Percentiles rank a stretch among this genome's conserved stretches.
These are phyloP conservation scores for Athalia rosae DNA, from an alignment of 2,888 invertebrate genomes.

Conservation along the genomic window DNA sequence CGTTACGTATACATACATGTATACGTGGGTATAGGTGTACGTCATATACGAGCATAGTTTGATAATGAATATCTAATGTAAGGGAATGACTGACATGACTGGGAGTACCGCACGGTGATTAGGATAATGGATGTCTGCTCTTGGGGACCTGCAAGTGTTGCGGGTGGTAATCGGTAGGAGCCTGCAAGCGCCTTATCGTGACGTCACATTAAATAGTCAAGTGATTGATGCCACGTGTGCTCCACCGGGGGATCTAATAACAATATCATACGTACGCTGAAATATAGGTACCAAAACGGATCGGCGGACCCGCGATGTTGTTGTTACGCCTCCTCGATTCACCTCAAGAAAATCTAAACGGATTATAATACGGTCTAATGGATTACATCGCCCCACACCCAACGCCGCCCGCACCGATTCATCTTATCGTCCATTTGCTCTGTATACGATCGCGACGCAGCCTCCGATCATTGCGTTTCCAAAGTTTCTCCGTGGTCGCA, in stretches of 20 bases:
- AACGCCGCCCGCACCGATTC: too few species aligned
- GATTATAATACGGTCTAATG: neutral
- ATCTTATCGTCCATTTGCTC: too few species aligned
- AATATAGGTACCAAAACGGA: neutral
- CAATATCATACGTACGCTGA: neutral
- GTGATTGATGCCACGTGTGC: slow-evolving; percentile 43
- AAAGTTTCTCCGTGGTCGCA: slow-evolving; percentile 1
- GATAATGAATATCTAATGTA: slow-evolving; percentile 40
- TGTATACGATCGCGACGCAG: neutral
- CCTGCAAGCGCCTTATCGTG: slow-evolving; percentile 31
- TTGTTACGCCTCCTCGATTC: neutral
- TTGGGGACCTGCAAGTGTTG: slow-evolving; percentile 30
- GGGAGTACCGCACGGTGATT: slow-evolving; percentile 38
- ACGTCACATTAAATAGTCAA: slow-evolving; percentile 43
- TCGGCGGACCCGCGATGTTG: too few species aligned
- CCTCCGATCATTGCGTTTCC: slow-evolving; percentile 27
- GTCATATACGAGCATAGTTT: neutral
- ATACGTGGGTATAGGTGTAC: too few species aligned
- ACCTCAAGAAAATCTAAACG: neutral
- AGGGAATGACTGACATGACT: slow-evolving; percentile 41
- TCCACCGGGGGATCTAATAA: neutral
- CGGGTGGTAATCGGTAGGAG: slow-evolving; percentile 20
- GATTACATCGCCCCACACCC: too few species aligned
- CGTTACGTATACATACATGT: too few species aligned
- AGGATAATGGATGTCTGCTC: slow-evolving; percentile 46